These are phyloP conservation scores for Cheilosia pagana DNA, from an alignment of 2,888 invertebrate genomes.

Conservation along the genomic window DNA sequence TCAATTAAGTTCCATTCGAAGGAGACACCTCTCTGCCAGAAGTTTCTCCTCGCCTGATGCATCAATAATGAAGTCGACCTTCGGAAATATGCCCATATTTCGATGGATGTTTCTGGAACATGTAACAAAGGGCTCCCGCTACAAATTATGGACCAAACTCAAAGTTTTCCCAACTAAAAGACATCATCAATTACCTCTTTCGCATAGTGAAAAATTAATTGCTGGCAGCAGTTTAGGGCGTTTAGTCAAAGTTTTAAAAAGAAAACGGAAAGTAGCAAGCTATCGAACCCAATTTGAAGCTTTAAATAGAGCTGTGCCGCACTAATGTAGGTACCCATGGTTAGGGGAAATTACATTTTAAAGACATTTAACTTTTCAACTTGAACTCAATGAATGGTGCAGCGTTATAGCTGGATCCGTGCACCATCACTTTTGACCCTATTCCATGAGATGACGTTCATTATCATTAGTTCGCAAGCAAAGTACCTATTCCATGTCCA, in stretches of 20 bases:
- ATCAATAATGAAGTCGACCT: not conserved
- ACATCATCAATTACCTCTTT: conserved; percentile 29
- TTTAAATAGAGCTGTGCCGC: not conserved
- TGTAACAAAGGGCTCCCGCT: not conserved
- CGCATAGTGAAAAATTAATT: conserved; percentile 37
- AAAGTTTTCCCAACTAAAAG: conserved; percentile 21
- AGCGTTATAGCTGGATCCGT: conserved; percentile 32
- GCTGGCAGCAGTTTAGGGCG: conserved; percentile 18
- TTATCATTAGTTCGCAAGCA: conserved; percentile 53
- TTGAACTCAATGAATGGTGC: conserved; percentile 7
- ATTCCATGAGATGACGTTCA: conserved; percentile 52
- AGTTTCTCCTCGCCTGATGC: not conserved
- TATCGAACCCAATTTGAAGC: not conserved
- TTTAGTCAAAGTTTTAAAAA: conserved; percentile 13
- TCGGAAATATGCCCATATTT: not conserved
- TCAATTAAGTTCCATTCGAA: conserved; percentile 40
- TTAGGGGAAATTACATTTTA: not conserved
- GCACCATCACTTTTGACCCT: conserved; percentile 57
- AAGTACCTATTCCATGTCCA: not conserved
- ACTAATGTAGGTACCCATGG: not conserved
- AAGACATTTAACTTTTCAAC: conserved; percentile 14
- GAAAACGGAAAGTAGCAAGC: not conserved
- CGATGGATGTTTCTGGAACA: too few relatives aligned
- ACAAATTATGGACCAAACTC: conserved; percentile 3
- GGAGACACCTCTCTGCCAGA: conserved; percentile 2